A percentile compares a stretch with the other conserved stretches of the same genome.
Conservation (phyloP, 2,113 vertebrate genomes). For the Pituophis catenifer region DNA sequence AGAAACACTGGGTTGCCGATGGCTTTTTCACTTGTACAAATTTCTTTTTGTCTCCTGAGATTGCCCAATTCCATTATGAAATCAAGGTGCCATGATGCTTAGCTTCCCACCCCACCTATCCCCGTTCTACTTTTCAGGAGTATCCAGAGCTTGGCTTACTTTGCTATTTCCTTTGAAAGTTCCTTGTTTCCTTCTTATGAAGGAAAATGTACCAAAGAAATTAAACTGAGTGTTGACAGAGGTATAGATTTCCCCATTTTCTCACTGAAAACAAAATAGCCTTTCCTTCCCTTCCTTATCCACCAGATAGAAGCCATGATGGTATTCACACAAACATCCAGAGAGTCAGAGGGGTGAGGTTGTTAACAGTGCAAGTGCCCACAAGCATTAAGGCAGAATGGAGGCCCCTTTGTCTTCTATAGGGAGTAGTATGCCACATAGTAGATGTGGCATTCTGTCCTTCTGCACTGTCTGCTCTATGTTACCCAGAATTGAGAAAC, state of each 20-base stretch:
- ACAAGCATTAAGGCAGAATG: neutral
- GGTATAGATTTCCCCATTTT: neutral
- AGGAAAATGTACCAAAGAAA: neutral
- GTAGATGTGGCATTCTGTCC: neutral
- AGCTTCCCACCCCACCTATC: neutral
- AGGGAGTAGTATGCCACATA: neutral
- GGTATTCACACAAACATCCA: neutral
- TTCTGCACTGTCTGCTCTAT: neutral
- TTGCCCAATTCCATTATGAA: neutral
- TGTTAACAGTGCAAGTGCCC: neutral
- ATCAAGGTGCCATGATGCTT: neutral
- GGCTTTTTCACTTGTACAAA: neutral
- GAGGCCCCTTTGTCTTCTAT: neutral
- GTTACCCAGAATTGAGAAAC: neutral
- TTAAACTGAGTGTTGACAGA: neutral
- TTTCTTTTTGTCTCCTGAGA: neutral
- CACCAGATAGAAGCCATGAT: neutral
- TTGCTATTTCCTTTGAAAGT: neutral
- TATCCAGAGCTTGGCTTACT: neutral
- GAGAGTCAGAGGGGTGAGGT: neutral
- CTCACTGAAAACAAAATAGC: neutral
- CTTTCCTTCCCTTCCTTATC: neutral
- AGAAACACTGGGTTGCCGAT: neutral
- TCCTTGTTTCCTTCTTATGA: neutral
- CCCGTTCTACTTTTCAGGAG: neutral